Base-by-base conservation (phyloP, 2,113 vertebrate species). In the Bubalus kerabau region DNA sequence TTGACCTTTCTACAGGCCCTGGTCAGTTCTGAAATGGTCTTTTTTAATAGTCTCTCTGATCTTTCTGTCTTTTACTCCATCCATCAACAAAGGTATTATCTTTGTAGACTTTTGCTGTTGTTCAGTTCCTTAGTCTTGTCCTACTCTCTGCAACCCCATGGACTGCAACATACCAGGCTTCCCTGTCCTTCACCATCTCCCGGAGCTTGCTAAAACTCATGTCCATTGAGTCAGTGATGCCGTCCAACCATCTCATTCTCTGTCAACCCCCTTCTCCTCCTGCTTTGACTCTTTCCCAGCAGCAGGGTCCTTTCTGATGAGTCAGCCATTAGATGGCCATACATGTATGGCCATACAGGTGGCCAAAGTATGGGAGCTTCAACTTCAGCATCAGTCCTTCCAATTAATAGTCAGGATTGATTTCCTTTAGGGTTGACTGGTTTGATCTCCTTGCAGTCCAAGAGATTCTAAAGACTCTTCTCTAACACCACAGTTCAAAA, bases 1-100 rank as follows among this genome's bases (percentile, higher is more conserved):
- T 90, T 97, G 91, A 98, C 95, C 86, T 96, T 90, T 95, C 90
- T 80, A 30, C 3, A 50, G 14, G 23, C 56, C 28, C 56, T 46
- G 56, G 46, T 96, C 94, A 95, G 56, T 91, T 96, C 43, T 43
- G 32, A 96, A 96, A 80, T 84, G 26, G 32, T 60, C 11, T 48
- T 11, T 78, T 84, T 3, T 4, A 91, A 56, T 32, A 60, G 3
- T 43, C 46, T 81, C 26, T 96, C 24, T 90, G 48, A 82, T 12
- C 43, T 94, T 93, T 78, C 60, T 50, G 13, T 89, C 30, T 90
- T 85, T 64, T 94, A 84, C 56, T 43, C 30, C 30, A 74, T 32
- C n/a, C 36, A 32, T 93, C 59, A 76, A 46, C 9, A 30, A 91
- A 40, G 46, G 6, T 88, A 52, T 60, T 87, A 12, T 64, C 57